Evolutionary conservation across 2,113 vertebrate genomes (phyloP).

Genomic region (Phylloscopus whistleri): DNA sequence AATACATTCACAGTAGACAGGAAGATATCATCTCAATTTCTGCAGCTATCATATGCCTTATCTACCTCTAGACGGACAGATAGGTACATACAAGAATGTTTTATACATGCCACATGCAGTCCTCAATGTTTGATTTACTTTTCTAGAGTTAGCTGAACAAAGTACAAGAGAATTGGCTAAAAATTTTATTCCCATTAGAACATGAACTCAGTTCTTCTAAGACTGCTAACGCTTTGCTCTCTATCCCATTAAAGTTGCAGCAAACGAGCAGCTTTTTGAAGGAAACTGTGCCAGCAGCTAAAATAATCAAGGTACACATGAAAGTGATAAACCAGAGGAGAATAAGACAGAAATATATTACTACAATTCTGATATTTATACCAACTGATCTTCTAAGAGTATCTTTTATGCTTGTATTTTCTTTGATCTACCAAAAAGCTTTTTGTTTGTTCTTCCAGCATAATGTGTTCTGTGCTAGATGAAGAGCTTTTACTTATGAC

Average conservation of each 20-base stretch:
- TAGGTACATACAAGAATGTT: background rate
- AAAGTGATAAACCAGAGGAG: conserved; percentile 25
- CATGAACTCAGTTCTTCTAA: background rate
- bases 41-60: background rate
- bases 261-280: conserved; percentile 21
- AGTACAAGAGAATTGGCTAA: background rate
- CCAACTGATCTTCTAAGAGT: conserved; percentile 52
- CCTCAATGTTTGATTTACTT: background rate
- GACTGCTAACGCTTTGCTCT: background rate
- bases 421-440: conserved; percentile 4
- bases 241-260: background rate
- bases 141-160: background rate
- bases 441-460: conserved; percentile 37
- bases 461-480: background rate
- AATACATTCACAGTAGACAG: background rate
- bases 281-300: background rate
- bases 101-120: background rate
- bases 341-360: conserved; percentile 11
- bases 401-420: conserved; percentile 20
- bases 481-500: conserved; percentile 3
- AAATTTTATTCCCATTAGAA: background rate
- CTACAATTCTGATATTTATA: conserved; percentile 39
- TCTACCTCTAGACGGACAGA: background rate
- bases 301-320: conserved; percentile 56
- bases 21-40: background rate